Conservation (phyloP, 2,797 vertebrate genomes). For the Macropus fuliginosus region DNA sequence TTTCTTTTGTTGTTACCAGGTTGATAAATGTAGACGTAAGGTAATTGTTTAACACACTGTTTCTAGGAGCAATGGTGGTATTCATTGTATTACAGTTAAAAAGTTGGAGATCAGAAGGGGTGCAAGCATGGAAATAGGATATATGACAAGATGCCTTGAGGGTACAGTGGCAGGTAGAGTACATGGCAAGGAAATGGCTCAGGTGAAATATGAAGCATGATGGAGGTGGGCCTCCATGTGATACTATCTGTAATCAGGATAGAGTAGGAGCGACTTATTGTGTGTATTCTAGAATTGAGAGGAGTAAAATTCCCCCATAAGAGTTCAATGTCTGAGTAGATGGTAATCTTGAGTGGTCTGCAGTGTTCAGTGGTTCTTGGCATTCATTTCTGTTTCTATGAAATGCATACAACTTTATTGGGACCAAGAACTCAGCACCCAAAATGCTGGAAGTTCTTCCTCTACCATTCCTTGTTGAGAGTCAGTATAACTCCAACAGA, state of each 20-base stretch:
- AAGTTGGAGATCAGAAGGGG: background rate
- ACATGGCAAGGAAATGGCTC: background rate
- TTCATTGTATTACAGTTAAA: background rate
- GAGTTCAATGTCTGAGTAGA: background rate
- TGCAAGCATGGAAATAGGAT: background rate
- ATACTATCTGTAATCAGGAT: background rate
- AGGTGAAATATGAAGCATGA: background rate
- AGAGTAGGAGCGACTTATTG: background rate
- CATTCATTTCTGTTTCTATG: background rate
- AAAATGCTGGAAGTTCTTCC: background rate
- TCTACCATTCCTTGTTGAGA: background rate
- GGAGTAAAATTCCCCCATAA: background rate
- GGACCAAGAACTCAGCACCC: background rate
- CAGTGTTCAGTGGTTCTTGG: background rate
- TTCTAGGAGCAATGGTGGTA: background rate
- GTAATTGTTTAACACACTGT: background rate
- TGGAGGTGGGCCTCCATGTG: background rate
- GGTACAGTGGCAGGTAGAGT: no score
- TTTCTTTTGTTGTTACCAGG: background rate
- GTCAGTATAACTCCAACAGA: background rate
- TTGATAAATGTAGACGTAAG: background rate
- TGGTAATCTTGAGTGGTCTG: background rate
- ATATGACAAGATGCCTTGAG: background rate
- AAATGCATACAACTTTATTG: background rate
- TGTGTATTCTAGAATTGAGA: background rate